A percentile compares a stretch with the other conserved stretches of the same genome.
These are phyloP conservation scores for Brassicogethes aeneus DNA, from an alignment of 2,888 invertebrate genomes.

Conservation along the genomic window DNA sequence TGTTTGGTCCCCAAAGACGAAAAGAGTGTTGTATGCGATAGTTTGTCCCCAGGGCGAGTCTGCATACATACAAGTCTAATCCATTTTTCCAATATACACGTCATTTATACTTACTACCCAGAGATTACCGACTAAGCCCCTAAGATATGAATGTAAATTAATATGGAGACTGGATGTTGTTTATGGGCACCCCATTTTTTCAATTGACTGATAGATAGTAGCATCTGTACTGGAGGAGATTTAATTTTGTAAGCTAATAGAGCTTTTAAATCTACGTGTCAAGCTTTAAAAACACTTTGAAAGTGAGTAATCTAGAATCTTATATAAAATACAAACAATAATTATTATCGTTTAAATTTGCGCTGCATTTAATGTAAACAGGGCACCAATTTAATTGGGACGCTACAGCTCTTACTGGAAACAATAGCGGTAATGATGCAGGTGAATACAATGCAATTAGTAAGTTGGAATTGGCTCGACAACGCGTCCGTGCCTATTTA, in stretches of 20 bases:
- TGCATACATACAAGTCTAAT: constrained; percentile 34
- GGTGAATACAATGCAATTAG: constrained; percentile 4
- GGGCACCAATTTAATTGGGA: too few relatives aligned
- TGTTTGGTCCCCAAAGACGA: constrained; percentile 25
- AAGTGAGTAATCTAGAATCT: too few relatives aligned
- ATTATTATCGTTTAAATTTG: too few relatives aligned
- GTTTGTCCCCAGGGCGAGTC: constrained; percentile 34
- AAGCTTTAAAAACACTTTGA: too few relatives aligned
- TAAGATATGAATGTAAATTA: constrained; percentile 25
- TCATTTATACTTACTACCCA: constrained; percentile 36
- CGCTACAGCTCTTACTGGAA: neutral
- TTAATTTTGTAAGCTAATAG: too few relatives aligned
- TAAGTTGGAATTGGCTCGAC: constrained; percentile 6
- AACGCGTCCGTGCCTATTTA: constrained; percentile 5
- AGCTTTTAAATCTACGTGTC: too few relatives aligned
- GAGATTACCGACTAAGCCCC: constrained; percentile 28
- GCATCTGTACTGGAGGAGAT: too few relatives aligned
- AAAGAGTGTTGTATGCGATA: constrained; percentile 37
- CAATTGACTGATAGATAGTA: neutral
- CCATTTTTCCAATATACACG: constrained; percentile 41
- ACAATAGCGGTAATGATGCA: neutral
- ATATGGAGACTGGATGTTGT: constrained; percentile 8
- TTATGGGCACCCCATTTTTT: neutral
- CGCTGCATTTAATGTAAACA: too few relatives aligned
- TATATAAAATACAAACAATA: too few relatives aligned